Conservation (phyloP, 2,113 vertebrate species). For the Mesocricetus auratus region DNA sequence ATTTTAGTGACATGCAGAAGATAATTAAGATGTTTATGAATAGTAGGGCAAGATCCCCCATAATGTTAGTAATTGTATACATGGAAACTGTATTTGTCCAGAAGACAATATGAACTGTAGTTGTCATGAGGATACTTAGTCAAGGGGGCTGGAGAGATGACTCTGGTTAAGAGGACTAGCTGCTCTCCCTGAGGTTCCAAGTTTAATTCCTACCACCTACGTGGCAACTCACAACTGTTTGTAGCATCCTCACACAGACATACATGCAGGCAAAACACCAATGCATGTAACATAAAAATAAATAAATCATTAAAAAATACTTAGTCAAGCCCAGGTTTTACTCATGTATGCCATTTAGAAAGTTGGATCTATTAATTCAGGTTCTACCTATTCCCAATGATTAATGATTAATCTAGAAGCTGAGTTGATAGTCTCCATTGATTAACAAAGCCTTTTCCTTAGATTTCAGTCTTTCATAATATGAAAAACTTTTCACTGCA, state of each 20-base stretch:
- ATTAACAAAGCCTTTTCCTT: constrained; percentile 65
- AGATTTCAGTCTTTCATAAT: constrained; percentile 67
- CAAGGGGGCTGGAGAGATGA: background rate
- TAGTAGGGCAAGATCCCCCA: background rate
- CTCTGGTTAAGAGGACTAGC: background rate
- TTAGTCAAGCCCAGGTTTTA: constrained; percentile 57
- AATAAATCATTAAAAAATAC: background rate
- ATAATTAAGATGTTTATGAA: constrained; percentile 40
- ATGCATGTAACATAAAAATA: background rate
- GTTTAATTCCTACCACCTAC: background rate
- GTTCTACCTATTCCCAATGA: constrained; percentile 52
- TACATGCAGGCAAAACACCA: background rate
- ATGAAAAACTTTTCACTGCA: constrained; percentile 60
- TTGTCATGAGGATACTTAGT: background rate
- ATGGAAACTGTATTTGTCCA: constrained; percentile 37
- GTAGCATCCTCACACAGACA: background rate
- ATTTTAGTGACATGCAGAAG: constrained; percentile 4
- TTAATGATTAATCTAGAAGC: constrained; percentile 70
- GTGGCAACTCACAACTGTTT: background rate
- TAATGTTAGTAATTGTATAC: background rate
- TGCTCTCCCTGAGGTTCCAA: background rate
- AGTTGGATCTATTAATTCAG: constrained; percentile 60
- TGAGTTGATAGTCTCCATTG: constrained; percentile 60
- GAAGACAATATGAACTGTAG: constrained; percentile 4
- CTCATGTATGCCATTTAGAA: constrained; percentile 41